Percentiles rank a stretch among this genome's conserved stretches.
phyloP scores from a whole-genome alignment of 1,140 invertebrate genomes.

The Aporrectodea caliginosa region DNA sequence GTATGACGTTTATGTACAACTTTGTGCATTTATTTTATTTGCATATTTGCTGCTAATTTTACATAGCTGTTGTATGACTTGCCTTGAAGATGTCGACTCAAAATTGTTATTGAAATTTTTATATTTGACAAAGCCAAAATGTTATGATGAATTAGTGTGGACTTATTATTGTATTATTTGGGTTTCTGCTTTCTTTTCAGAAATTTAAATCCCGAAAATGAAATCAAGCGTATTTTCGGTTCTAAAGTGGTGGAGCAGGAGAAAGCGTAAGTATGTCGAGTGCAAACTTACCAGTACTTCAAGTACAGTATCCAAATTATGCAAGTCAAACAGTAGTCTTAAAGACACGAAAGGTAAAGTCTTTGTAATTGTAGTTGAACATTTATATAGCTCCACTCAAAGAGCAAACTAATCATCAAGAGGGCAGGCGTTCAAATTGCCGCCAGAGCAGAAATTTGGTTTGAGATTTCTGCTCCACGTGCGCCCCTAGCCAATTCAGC shows the following conservation, averaged over 20 bases:
- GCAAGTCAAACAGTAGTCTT: neutral
- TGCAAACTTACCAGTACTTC: too few species aligned
- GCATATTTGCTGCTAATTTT: neutral
- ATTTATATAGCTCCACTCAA: neutral
- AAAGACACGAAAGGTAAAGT: neutral
- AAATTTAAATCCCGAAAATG: neutral
- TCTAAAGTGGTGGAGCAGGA: neutral
- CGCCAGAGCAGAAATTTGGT: too few species aligned
- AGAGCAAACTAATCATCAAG: too few species aligned
- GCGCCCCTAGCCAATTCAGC: too few species aligned
- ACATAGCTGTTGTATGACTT: neutral
- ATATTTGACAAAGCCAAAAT: too few species aligned
- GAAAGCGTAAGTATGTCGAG: neutral
- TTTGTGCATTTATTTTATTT: neutral
- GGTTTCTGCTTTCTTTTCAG: neutral
- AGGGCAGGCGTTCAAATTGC: too few species aligned
- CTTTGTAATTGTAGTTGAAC: neutral
- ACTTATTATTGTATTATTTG: too few species aligned
- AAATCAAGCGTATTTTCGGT: neutral
- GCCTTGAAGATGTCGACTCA: too few species aligned
- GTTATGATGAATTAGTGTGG: too few species aligned
- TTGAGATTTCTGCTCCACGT: too few species aligned
- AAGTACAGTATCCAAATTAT: too few species aligned
- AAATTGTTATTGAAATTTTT: neutral
- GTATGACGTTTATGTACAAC: too few species aligned